Evolutionary conservation across 2,888 invertebrate genomes (phyloP).

Genomic region (Nomada flava): DNA sequence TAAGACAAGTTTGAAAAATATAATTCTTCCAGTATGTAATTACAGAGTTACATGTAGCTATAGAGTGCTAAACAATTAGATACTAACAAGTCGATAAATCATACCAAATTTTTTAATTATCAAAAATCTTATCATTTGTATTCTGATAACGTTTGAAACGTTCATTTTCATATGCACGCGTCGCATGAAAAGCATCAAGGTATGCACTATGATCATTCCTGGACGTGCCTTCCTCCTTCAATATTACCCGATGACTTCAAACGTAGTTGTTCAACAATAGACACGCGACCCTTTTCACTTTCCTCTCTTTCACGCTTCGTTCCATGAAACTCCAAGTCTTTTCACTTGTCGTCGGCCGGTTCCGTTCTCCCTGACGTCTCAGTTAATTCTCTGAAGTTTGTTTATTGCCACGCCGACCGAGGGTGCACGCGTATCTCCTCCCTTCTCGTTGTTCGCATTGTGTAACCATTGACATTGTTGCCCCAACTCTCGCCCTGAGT

Average conservation of each 20-base stretch:
- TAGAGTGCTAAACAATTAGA: too few relatives aligned
- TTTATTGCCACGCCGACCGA: conserved; percentile 32
- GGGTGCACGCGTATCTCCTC: conserved; percentile 11
- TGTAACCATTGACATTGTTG: conserved; percentile 67
- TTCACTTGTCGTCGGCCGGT: conserved; percentile 23
- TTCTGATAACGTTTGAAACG: background rate
- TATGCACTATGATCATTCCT: conserved; percentile 9
- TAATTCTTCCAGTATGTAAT: too few relatives aligned
- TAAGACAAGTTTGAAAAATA: too few relatives aligned
- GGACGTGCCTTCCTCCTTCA: conserved; percentile 41
- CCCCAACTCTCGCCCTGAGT: conserved; percentile 75
- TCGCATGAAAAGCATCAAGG: background rate
- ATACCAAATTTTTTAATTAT: background rate
- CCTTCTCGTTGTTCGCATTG: conserved; percentile 37
- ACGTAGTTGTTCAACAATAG: conserved; percentile 48
- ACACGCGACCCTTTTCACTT: conserved; percentile 55
- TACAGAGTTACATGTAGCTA: too few relatives aligned
- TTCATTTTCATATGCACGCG: background rate
- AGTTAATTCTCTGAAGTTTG: conserved; percentile 37
- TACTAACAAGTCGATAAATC: too few relatives aligned
- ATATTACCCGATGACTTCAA: conserved; percentile 21
- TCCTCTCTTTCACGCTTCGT: conserved; percentile 15
- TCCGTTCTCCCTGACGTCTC: conserved; percentile 47
- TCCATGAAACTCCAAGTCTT: conserved; percentile 14
- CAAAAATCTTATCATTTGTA: too few relatives aligned